Conservation (phyloP, 2,113 vertebrate genomes). For the Osmerus eperlanus region DNA sequence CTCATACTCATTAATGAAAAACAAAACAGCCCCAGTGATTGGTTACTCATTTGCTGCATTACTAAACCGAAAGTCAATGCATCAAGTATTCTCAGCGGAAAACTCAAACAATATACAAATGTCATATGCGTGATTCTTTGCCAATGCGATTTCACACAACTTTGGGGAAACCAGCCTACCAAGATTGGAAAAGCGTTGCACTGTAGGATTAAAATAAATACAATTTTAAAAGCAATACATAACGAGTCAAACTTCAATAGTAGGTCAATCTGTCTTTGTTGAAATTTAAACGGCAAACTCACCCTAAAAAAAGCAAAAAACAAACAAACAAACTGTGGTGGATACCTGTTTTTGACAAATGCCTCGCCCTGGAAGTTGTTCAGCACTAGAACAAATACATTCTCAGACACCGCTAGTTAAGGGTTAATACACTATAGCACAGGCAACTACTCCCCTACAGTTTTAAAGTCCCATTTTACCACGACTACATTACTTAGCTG, state of each 20-base stretch:
- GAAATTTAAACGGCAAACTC: conserved; percentile 50
- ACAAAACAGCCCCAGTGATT: conserved; percentile 70
- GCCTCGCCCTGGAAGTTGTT: conserved; percentile 42
- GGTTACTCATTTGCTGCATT: conserved; percentile 69
- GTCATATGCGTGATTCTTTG: conserved; percentile 69
- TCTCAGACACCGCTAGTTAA: conserved; percentile 68
- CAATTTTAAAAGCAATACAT: conserved; percentile 68
- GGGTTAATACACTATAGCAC: conserved; percentile 62
- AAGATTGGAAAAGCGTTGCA: conserved; percentile 68
- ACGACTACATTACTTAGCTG: conserved; percentile 54
- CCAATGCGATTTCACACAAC: conserved; percentile 73
- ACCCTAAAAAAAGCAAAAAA: conserved; percentile 66
- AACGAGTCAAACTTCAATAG: conserved; percentile 72
- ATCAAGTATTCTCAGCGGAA: conserved; percentile 70
- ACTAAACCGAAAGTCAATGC: conserved; percentile 70
- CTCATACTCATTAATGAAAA: conserved; percentile 68
- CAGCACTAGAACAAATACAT: conserved; percentile 65
- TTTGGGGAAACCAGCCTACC: conserved; percentile 72
- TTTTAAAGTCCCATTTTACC: conserved; percentile 62
- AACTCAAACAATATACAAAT: conserved; percentile 65
- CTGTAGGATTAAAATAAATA: conserved; percentile 74
- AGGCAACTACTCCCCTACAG: conserved; percentile 66
- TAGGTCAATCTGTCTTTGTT: conserved; percentile 56
- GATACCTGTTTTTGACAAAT: conserved; percentile 54
- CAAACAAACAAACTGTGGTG: conserved; percentile 61